Evolutionary conservation across 2,797 vertebrate species (phyloP).

Genomic region (Ciconia nigra): DNA sequence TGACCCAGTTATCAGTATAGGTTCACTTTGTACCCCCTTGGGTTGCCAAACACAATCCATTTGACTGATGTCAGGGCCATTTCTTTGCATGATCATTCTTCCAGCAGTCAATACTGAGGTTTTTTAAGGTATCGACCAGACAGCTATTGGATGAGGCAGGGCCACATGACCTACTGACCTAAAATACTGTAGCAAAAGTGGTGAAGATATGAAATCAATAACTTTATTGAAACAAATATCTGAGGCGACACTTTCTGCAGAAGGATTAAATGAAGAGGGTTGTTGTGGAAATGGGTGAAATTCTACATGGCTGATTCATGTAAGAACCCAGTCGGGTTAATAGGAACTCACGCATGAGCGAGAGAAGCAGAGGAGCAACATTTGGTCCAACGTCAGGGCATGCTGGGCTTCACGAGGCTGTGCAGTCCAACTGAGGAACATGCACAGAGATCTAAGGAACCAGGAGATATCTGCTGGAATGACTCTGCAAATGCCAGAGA

Average conservation of each 20-base stretch:
- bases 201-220: constrained; percentile 63
- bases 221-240: constrained; percentile 43
- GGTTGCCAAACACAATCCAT: constrained; percentile 31
- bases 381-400: too few species aligned
- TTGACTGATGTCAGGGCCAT: constrained; percentile 2
- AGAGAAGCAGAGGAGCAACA: background rate
- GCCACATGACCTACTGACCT: constrained; percentile 42
- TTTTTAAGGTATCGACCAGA: constrained; percentile 46
- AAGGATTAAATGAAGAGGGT: background rate
- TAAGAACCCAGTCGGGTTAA: background rate
- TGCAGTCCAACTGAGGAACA: rapidly evolving
- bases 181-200: constrained; percentile 42
- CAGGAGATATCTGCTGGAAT: background rate
- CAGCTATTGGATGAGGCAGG: constrained; percentile 60
- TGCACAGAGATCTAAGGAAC: background rate
- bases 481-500: background rate
- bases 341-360: rapidly evolving
- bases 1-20: background rate
- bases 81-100: constrained; percentile 39
- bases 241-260: background rate
- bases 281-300: background rate
- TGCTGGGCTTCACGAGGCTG: background rate
- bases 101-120: constrained; percentile 34
- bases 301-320: background rate
- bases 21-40: background rate